Percentiles rank a stretch among this genome's conserved stretches.
Conservation (phyloP, 2,113 vertebrate genomes). For the Melanotaenia duboulayi region DNA sequence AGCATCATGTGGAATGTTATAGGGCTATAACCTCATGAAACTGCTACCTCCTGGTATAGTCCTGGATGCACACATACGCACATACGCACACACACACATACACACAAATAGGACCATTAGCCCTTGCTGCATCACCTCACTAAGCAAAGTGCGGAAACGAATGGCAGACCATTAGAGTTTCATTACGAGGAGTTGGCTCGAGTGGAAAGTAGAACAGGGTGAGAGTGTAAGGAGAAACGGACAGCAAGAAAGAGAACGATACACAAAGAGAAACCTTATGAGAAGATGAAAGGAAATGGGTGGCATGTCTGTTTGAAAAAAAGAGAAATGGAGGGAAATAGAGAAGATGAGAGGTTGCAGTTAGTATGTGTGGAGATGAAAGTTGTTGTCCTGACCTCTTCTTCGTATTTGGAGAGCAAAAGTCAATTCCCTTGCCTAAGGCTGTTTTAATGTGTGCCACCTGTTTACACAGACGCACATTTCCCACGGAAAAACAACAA, state of each 20-base stretch:
- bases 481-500: slow-evolving; percentile 13
- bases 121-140: slow-evolving; percentile 71
- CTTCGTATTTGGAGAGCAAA: slow-evolving; percentile 58
- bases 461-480: slow-evolving; percentile 54
- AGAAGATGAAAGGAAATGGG: slow-evolving; percentile 31
- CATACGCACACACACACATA: slow-evolving; percentile 26
- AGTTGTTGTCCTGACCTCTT: slow-evolving; percentile 59
- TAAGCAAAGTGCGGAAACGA: slow-evolving; percentile 76
- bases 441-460: slow-evolving; percentile 74
- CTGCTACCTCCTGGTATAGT: slow-evolving; percentile 51
- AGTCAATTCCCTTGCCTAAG: slow-evolving; percentile 54
- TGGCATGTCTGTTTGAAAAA: slow-evolving; percentile 20
- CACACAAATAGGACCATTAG: slow-evolving; percentile 71
- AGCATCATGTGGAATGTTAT: slow-evolving; percentile 44
- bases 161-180: slow-evolving; percentile 80
- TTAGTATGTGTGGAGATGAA: slow-evolving; percentile 50
- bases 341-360: slow-evolving; percentile 14
- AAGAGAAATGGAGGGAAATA: background rate
- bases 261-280: slow-evolving; percentile 45
- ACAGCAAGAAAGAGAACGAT: slow-evolving; percentile 30
- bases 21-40: slow-evolving; percentile 54
- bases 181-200: slow-evolving; percentile 69
- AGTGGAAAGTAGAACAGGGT: slow-evolving; percentile 62
- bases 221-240: slow-evolving; percentile 25
- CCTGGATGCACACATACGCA: slow-evolving; percentile 23